phyloP scores from a whole-genome alignment of 2,888 invertebrate species.

The Nebria salina region DNA sequence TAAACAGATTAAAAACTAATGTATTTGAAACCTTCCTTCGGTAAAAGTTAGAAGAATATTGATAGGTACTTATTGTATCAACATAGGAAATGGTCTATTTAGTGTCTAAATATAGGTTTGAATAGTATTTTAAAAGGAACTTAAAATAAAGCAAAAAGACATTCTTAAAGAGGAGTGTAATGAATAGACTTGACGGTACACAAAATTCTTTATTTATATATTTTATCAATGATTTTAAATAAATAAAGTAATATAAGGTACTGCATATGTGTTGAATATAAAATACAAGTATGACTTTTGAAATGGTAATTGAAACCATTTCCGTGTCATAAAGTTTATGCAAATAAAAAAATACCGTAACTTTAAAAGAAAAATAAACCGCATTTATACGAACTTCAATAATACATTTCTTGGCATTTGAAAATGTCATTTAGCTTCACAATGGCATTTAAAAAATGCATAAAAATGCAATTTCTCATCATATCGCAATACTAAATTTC shows the following conservation, averaged over 20 bases:
- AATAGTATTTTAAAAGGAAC: not conserved
- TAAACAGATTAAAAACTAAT: no score
- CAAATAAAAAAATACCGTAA: not conserved
- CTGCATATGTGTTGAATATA: no score
- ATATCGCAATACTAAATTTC: not conserved
- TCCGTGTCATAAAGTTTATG: not conserved
- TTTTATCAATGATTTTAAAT: no score
- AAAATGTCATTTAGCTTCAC: conserved; percentile 7
- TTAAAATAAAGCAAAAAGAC: not conserved
- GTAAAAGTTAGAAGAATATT: not conserved
- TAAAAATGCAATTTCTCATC: not conserved
- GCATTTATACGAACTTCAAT: not conserved
- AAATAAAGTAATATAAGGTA: no score
- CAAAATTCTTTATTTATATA: not conserved
- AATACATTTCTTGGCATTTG: conserved; percentile 14
- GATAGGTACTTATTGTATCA: not conserved
- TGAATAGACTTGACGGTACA: not conserved
- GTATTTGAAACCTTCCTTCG: not conserved
- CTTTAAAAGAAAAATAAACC: not conserved
- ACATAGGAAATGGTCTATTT: not conserved
- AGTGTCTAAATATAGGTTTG: not conserved
- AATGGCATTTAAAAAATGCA: not conserved
- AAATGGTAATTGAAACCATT: not conserved
- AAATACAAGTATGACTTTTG: no score
- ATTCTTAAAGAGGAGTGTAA: not conserved